These are phyloP conservation scores for Cavia porcellus DNA, from an alignment of 2,113 vertebrate genomes.

Conservation along the genomic window DNA sequence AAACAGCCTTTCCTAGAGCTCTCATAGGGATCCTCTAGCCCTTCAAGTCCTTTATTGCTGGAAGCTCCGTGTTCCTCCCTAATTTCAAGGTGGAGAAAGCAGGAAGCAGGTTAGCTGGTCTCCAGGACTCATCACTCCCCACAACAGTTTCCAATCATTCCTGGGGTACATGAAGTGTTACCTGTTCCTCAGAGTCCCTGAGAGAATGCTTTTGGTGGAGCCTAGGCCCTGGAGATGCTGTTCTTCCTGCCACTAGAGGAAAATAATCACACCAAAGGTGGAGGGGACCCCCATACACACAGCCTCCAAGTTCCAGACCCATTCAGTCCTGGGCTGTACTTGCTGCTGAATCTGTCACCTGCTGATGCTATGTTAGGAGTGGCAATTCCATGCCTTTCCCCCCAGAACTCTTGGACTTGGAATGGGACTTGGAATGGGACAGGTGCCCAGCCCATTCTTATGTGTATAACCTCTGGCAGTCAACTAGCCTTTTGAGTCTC, in stretches of 20 bases:
- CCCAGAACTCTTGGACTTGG: not conserved
- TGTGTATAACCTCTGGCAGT: not conserved
- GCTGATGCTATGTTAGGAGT: not conserved
- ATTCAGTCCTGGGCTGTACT: not conserved
- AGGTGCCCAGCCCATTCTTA: not conserved
- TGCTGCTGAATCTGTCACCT: slow-evolving; percentile 37
- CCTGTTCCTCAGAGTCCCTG: slow-evolving; percentile 57
- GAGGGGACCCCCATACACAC: not conserved
- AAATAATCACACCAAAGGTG: slow-evolving; percentile 33
- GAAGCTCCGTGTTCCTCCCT: not conserved
- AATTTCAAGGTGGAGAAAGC: not conserved
- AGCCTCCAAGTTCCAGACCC: not conserved
- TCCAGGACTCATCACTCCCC: not conserved
- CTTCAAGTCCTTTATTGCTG: not conserved
- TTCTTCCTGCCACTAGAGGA: slow-evolving; percentile 37
- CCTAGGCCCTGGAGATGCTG: not conserved
- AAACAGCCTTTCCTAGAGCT: not conserved
- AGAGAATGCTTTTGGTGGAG: not conserved
- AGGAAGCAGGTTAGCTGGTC: not conserved
- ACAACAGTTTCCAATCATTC: not conserved
- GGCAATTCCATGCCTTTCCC: not conserved
- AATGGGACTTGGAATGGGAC: not conserved
- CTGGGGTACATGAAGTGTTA: not conserved
- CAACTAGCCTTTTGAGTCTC: slow-evolving; percentile 26
- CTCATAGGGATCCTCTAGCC: not conserved